These are phyloP conservation scores for Scopus umbretta DNA, from an alignment of 2,113 vertebrate species.

Conservation along the genomic window DNA sequence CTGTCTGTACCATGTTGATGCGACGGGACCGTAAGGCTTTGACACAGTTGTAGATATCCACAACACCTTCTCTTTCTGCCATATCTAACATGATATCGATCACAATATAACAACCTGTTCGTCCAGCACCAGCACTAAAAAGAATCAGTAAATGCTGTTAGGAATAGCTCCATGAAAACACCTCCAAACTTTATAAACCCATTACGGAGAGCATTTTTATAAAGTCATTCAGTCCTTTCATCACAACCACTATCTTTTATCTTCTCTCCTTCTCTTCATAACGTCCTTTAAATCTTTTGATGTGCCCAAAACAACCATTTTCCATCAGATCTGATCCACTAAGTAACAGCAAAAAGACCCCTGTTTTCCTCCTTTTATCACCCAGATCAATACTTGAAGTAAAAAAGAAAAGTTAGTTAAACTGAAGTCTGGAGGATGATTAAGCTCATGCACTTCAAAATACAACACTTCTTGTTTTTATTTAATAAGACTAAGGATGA, in stretches of 20 bases:
- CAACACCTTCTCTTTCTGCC: slow-evolving; percentile 97
- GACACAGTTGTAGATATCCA: slow-evolving; percentile 99
- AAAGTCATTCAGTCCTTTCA: neutral
- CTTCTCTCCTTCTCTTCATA: neutral
- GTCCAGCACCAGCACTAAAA: slow-evolving; percentile 90
- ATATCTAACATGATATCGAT: slow-evolving; percentile 99
- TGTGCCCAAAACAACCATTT: neutral
- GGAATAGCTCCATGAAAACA: neutral
- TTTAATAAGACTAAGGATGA: neutral
- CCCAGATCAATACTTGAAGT: neutral
- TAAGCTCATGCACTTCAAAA: slow-evolving; percentile 1
- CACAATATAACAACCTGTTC: slow-evolving; percentile 97
- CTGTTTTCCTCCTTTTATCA: neutral
- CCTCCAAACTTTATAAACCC: neutral
- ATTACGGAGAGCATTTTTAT: neutral
- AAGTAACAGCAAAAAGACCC: neutral
- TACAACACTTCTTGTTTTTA: neutral
- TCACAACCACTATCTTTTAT: neutral
- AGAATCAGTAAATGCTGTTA: neutral
- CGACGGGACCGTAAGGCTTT: slow-evolving; percentile 94
- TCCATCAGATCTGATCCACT: neutral
- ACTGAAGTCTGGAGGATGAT: neutral
- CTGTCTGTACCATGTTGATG: slow-evolving; percentile 99
- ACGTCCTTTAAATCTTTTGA: neutral
- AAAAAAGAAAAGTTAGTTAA: neutral